Evolutionary conservation across 1,140 invertebrate species (phyloP).

Genomic region (Metaphire vulgaris): DNA sequence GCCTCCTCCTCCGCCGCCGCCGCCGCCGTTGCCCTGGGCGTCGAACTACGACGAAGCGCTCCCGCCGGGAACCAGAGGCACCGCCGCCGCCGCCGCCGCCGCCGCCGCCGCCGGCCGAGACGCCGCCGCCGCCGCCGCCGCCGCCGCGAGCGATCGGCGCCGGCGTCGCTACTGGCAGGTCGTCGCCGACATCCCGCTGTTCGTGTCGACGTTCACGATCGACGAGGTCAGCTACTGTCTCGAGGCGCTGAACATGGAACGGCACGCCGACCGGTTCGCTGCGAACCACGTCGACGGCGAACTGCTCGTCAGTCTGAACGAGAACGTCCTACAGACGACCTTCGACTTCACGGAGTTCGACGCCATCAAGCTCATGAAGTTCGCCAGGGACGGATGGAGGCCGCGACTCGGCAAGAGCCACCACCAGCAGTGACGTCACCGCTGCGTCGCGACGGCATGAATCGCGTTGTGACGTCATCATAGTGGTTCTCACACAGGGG

Average conservation of each 20-base stretch:
- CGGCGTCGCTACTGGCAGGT: background rate
- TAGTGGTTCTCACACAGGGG: no score
- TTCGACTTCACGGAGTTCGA: conserved; percentile 14
- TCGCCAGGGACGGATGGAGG: conserved; percentile 3
- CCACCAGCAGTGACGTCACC: no score
- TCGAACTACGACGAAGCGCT: background rate
- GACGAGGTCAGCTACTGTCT: conserved; percentile 6
- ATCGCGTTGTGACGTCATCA: no score
- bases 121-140: background rate
- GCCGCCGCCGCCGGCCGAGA: background rate
- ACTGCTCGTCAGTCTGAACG: conserved; percentile 13
- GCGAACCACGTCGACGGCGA: background rate
- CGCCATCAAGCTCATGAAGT: conserved; percentile 20
- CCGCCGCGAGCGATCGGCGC: background rate
- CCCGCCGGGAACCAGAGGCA: background rate
- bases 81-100: background rate
- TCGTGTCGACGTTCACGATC: conserved; percentile 1
- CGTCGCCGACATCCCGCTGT: conserved; percentile 13
- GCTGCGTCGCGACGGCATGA: no score
- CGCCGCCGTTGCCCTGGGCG: background rate
- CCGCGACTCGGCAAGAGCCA: background rate
- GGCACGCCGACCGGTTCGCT: background rate
- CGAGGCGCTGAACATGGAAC: conserved; percentile 4
- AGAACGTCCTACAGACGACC: background rate
- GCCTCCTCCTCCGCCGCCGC: background rate